Percentiles rank a stretch among this genome's conserved stretches.
These are phyloP conservation scores for Boloria euphrosyne DNA, from an alignment of 2,888 invertebrate species.

Conservation along the genomic window DNA sequence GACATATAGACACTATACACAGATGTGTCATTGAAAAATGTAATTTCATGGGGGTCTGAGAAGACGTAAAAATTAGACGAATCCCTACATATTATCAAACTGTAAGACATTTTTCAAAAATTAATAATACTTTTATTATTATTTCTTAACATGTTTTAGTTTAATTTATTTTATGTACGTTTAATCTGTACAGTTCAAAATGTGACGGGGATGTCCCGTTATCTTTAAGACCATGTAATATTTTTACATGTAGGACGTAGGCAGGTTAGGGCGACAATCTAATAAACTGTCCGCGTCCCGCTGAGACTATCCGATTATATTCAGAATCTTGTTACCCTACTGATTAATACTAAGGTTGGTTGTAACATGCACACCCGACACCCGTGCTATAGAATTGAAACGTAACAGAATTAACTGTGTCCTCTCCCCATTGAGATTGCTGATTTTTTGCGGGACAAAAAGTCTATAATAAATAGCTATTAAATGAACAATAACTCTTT, in stretches of 20 bases:
- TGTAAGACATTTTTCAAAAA: no score
- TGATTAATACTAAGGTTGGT: conserved; percentile 76
- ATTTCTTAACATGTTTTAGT: no score
- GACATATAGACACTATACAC: no score
- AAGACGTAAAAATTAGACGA: no score
- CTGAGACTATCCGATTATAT: conserved; percentile 75
- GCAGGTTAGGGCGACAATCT: conserved; percentile 79
- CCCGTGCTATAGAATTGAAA: conserved; percentile 60
- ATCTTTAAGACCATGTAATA: background rate
- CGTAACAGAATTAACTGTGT: conserved; percentile 51
- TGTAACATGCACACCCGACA: conserved; percentile 53
- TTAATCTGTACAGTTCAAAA: no score
- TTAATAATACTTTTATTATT: no score
- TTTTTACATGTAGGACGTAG: no score
- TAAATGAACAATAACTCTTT: conserved; percentile 5
- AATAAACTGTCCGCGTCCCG: conserved; percentile 75
- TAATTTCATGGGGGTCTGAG: no score
- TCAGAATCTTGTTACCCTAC: conserved; percentile 77
- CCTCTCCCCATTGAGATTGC: conserved; percentile 25
- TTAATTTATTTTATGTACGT: no score
- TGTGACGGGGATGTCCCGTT: no score
- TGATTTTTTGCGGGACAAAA: conserved; percentile 20
- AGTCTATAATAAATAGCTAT: conserved; percentile 14
- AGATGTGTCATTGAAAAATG: no score
- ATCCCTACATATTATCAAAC: no score